Base-by-base conservation (phyloP, 2,797 vertebrate genomes). In the Iguana delicatissima region DNA sequence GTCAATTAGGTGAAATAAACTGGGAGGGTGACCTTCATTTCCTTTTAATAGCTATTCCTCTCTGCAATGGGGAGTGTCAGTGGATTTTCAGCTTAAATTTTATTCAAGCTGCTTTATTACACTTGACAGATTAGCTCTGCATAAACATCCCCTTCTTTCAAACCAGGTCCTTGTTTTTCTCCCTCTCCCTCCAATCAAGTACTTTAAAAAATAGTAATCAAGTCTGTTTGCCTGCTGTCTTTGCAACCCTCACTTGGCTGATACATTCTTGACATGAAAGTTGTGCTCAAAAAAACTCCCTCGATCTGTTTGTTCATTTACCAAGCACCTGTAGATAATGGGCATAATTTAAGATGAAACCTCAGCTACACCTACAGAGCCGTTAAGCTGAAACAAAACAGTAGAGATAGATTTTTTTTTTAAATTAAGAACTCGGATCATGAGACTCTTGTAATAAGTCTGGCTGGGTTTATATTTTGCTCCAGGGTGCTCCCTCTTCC, bases 1-100 rank as follows among this genome's bases (percentile, higher is more conserved):
- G 98, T 98, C 98, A 99, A 99, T 99, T 99, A 99, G 98, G 97
- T 98, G 98, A 99, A 98, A 99, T 99, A 99, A 99, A 98, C 98
- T 98, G 98, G 98, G 97, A 97, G 98, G 98, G 98, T 99, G 98
- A 99, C 98, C 98, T 99, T 99, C 98, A 98, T 98, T 98, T 98
- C 98, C 98, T 97, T 97, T 96, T 98, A 98, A 98, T 98, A 97
- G 97, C 96, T 98, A 98, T 98, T 97, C 97, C 96, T 97, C 96
- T 95, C 97, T 96, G 96, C 98, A 98, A 98, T 97, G 95, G 97
- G 98, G 97, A 98, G 98, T 98, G 98, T 98, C 97, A 97, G 96
- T 98, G 97, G 97, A 98, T 98, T 98, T 98, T 97, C 96, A 97
- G 97, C 97, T 98, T 98, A 98, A 97, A 97, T 98, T 98, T 98